Evolutionary conservation across 2,113 vertebrate genomes (phyloP), one percentile per base, ranked within the genome.

Genomic region (Sakesphorus luctuosus): DNA sequence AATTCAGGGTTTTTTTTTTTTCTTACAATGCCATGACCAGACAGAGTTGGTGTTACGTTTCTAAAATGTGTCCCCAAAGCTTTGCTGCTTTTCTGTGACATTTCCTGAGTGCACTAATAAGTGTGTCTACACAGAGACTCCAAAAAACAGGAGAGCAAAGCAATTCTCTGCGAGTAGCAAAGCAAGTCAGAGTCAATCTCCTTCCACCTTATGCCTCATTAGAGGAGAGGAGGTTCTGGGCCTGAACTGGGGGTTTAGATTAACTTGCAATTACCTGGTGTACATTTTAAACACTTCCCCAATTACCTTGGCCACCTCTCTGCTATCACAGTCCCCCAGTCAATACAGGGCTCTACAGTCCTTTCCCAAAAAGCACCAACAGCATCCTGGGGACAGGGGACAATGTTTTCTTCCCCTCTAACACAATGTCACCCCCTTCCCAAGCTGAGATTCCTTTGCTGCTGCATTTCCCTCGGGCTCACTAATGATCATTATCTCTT

Each of bases 201-300:
- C 16, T 46, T 63, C 91, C 84, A 87, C 94, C 91, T 72, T 20
- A 3, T 25, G 74, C 81, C 59, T 84, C 69, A 62, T 96, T 94
- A 83, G 49, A 38, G 9, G 29, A 61, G 69, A 96, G 47, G 46
- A 66, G 33, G 47, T 78, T 68, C 82, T 67, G 69, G 35, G 87
- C 63, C 76, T 49, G 63, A 83, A n/a, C 73, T 19, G 6, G 84
- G 66, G 25, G 58, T 83, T 84, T 47, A 31, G 10, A 61, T 87
- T 77, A 78, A 35, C 91, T 95, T 89, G 74, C 90, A 93, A 94
- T 95, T 95, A 94, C 73, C 33, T 7, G 3, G 10, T 14, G 59
- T 28, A 52, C 40, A 68, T 80, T 92, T 94, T 95, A 93, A 97
- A 90, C 78, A 24, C 69, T 84, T 77, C 89, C 69, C 87, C 92